Percentiles rank a stretch among this genome's conserved stretches.
Evolutionary conservation across 2,888 invertebrate species (phyloP).

Genomic region (Antheraea assamensis): DNA sequence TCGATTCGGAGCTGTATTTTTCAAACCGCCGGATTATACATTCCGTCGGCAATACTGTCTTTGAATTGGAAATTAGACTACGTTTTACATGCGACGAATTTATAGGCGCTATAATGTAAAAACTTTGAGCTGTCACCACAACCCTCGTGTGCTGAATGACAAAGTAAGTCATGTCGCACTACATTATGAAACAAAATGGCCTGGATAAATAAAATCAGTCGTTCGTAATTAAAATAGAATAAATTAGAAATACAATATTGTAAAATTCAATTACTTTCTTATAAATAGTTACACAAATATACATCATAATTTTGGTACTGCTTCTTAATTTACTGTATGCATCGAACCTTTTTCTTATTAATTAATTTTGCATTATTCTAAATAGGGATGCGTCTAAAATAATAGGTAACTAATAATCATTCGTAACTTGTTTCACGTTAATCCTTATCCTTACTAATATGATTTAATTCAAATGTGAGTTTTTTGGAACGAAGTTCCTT

Average conservation of each 20-base stretch:
- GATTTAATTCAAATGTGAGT: no score
- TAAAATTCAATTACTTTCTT: no score
- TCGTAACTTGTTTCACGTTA: no score
- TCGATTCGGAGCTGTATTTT: not conserved
- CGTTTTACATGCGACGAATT: constrained; percentile 19
- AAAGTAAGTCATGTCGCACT: not conserved
- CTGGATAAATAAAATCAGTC: not conserved
- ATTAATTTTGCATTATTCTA: not conserved
- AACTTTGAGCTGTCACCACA: not conserved
- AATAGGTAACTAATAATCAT: no score
- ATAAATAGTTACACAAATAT: not conserved
- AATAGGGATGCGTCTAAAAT: no score
- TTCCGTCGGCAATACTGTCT: not conserved
- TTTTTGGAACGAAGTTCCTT: no score
- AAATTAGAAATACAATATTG: not conserved
- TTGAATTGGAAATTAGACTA: constrained; percentile 41
- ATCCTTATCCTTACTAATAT: no score
- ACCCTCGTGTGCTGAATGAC: not conserved
- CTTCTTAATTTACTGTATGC: not conserved
- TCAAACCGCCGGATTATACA: not conserved
- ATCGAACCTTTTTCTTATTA: not conserved
- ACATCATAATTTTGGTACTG: not conserved
- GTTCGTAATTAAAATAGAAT: not conserved
- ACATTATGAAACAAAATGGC: not conserved
- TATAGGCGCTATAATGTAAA: constrained; percentile 7